phyloP scores from a whole-genome alignment of 2,888 invertebrate genomes.

The Empis livida region DNA sequence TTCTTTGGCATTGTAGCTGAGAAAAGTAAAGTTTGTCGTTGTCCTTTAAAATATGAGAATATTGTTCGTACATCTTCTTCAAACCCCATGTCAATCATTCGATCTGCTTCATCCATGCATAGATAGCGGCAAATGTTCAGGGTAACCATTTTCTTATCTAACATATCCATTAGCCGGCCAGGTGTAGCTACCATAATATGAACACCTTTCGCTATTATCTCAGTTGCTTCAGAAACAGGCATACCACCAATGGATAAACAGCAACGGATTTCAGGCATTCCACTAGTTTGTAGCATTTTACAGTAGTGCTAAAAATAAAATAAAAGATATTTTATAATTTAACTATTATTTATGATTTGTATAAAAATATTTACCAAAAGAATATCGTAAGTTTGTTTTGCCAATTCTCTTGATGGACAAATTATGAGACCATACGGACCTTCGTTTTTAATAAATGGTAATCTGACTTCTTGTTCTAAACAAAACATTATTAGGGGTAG shows the following conservation, averaged over 20 bases:
- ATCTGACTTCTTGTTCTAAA: conserved; percentile 82
- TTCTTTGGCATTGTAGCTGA: conserved; percentile 99
- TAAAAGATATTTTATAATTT: not conserved
- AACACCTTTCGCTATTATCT: conserved; percentile 79
- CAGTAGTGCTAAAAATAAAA: conserved; percentile 52
- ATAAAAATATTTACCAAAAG: conserved; percentile 35
- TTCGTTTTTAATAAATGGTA: conserved; percentile 75
- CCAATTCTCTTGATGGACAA: conserved; percentile 94
- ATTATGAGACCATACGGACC: conserved; percentile 80
- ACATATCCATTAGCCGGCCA: conserved; percentile 95
- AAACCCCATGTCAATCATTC: conserved; percentile 99
- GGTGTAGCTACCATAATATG: conserved; percentile 99
- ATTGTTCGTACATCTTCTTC: conserved; percentile 98
- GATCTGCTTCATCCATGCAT: conserved; percentile 97
- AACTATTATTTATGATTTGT: no score
- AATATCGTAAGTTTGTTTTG: conserved; percentile 92
- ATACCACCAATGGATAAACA: conserved; percentile 94
- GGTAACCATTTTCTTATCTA: conserved; percentile 91
- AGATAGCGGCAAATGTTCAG: conserved; percentile 89
- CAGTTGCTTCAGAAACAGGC: conserved; percentile 84
- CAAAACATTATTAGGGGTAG: conserved; percentile 94
- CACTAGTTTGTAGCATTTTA: conserved; percentile 52
- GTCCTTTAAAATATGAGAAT: conserved; percentile 96
- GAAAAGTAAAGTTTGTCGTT: conserved; percentile 91
- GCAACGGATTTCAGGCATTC: conserved; percentile 72